Evolutionary conservation across 2,888 invertebrate species (phyloP), one percentile per base, ranked within the genome.

Genomic region (Orthonevra nobilis): DNA sequence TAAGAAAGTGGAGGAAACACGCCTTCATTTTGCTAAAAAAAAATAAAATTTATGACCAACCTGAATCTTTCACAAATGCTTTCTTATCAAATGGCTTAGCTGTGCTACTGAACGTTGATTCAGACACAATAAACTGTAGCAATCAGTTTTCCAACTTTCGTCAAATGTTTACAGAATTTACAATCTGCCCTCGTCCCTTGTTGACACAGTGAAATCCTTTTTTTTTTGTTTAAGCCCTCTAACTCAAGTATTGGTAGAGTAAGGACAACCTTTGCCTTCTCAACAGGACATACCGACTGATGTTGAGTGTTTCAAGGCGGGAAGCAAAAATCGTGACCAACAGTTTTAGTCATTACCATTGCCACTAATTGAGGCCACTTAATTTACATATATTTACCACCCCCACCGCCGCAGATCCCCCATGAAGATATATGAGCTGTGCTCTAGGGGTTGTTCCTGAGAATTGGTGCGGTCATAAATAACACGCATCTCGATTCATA

Each of bases 401-500:
- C 66, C 28, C 10, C 36, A 3, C 32, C 66, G 20, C 10, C 36
- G 2, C 26, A 44, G 1, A 17, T 20, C 15, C 12, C 7, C 15
- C 46, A 10, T 23, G 10, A 17, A 12, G 38, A 6, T 38, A 1
- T 5, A 2, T 3, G 12, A 5, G 14, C 15, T 30, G 12, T 26
- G 15, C n/a, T n/a, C n/a, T 6, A 32, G 23, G 4, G 10, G 34
- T 40, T 46, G 28, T 20, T 5, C 23, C 23, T 40, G 32, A 10
- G 30, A 30, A 48, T 40, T 34, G 12, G 38, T 46, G 58, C 46
- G 64, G 75, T 58, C 72, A 60, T 54, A 72, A 72, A 48, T 61
- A 79, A 66, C 77, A 79, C 72, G 77, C 77, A 72, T 79, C 77
- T 46, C 66, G 38, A 72, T 66, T 72, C 44, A 66, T 60, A 72